Conservation (phyloP, 2,888 invertebrate species). For the Pheosia tremula region DNA sequence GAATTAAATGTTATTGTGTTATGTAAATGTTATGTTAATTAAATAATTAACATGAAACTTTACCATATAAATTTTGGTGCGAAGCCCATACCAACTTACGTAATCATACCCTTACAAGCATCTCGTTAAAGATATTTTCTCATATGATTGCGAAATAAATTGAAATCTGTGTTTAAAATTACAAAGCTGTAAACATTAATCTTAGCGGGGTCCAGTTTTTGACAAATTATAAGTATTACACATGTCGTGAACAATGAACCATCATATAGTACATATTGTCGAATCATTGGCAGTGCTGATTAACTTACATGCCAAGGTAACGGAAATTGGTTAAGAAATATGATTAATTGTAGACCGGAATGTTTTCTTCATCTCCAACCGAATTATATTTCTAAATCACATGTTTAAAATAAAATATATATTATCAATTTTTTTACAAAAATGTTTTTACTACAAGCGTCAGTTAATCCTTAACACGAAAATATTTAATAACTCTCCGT, state of each 20-base stretch:
- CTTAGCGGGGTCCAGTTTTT: neutral
- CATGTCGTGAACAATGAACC: no score
- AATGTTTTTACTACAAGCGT: neutral
- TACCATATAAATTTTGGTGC: no score
- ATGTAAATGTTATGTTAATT: no score
- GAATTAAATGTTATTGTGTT: no score
- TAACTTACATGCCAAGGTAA: neutral
- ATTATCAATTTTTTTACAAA: neutral
- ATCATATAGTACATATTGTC: no score
- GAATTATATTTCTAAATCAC: neutral
- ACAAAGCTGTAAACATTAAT: neutral
- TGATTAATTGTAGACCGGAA: neutral
- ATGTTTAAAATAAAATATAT: neutral
- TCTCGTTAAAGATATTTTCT: neutral
- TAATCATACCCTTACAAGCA: neutral
- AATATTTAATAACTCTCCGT: slow-evolving; percentile 1
- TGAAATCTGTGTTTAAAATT: neutral
- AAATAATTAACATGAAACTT: no score
- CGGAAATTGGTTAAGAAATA: neutral
- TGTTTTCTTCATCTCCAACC: neutral
- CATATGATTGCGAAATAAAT: neutral
- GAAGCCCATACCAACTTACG: neutral
- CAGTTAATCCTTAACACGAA: neutral
- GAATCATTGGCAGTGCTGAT: no score
- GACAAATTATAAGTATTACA: neutral